Percentiles rank a stretch among this genome's conserved stretches.
Conservation (phyloP, 2,113 vertebrate species). For the Malurus cyaneus region DNA sequence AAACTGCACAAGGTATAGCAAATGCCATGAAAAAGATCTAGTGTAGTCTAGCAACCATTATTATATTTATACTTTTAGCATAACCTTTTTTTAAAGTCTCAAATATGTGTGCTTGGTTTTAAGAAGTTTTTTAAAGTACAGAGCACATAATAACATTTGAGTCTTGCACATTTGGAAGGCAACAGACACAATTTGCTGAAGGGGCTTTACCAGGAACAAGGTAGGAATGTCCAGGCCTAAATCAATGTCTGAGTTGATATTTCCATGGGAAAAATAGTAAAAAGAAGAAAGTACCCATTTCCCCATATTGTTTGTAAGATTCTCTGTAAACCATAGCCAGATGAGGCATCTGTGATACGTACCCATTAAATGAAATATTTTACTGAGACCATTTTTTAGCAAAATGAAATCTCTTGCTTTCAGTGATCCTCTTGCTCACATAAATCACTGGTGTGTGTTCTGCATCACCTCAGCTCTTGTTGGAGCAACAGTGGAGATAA, state of each 20-base stretch:
- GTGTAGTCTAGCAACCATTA: background rate
- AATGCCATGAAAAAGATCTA: conserved; percentile 3
- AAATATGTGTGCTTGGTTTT: background rate
- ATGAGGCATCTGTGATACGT: background rate
- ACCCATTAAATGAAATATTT: background rate
- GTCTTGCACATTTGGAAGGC: background rate
- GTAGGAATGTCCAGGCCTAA: background rate
- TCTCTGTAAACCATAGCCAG: background rate
- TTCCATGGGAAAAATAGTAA: background rate
- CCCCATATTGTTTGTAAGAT: background rate
- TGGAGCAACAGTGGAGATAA: background rate
- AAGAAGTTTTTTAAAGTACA: background rate
- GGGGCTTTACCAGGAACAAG: background rate
- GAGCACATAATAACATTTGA: background rate
- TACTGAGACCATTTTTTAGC: background rate
- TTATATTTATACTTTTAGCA: background rate
- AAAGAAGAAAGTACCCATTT: background rate
- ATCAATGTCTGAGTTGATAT: background rate
- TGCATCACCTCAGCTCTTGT: background rate
- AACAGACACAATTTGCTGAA: background rate
- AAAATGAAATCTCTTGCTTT: background rate
- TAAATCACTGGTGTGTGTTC: background rate
- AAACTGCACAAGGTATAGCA: background rate
- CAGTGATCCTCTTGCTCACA: background rate
- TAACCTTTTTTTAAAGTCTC: background rate